phyloP scores from a whole-genome alignment of 1,140 invertebrate genomes.

The Drosophila ambigua region DNA sequence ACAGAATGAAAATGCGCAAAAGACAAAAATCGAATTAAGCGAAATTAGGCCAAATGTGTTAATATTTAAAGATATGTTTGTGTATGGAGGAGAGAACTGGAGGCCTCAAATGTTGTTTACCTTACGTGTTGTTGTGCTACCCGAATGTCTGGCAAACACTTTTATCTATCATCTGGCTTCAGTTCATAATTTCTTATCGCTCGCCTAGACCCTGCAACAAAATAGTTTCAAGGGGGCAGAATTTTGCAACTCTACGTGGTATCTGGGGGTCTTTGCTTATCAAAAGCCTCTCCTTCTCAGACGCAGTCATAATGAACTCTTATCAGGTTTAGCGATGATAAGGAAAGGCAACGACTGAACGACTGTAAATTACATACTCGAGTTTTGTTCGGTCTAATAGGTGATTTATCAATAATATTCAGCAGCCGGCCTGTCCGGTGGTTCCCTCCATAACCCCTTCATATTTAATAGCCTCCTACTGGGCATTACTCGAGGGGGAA shows the following conservation, averaged over 20 bases:
- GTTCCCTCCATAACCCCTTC: neutral
- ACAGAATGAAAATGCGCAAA: slow-evolving; percentile 32
- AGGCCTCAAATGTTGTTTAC: slow-evolving; percentile 52
- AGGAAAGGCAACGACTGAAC: neutral
- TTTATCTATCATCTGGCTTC: slow-evolving; percentile 17
- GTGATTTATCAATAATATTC: slow-evolving; percentile 17
- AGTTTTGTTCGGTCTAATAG: slow-evolving; percentile 1
- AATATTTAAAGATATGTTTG: slow-evolving; percentile 31
- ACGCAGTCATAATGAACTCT: slow-evolving; percentile 9
- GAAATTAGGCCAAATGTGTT: slow-evolving; percentile 58
- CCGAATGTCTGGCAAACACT: slow-evolving; percentile 31
- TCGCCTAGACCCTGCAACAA: neutral
- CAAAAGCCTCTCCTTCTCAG: slow-evolving; percentile 19
- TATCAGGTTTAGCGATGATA: slow-evolving; percentile 30
- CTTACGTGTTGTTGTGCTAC: slow-evolving; percentile 12
- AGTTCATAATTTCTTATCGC: slow-evolving; percentile 34
- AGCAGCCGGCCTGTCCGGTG: neutral
- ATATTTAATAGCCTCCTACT: slow-evolving; percentile 11
- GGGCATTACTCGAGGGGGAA: neutral
- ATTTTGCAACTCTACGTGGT: neutral
- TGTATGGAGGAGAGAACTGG: neutral
- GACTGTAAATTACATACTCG: slow-evolving; percentile 38
- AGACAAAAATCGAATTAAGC: slow-evolving; percentile 10
- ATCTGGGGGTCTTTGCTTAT: slow-evolving; percentile 8
- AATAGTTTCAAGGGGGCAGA: slow-evolving; percentile 26